Percentiles rank a stretch among this genome's conserved stretches.
phyloP scores from a whole-genome alignment of 2,888 invertebrate species.

The Allophyes oxyacanthae region DNA sequence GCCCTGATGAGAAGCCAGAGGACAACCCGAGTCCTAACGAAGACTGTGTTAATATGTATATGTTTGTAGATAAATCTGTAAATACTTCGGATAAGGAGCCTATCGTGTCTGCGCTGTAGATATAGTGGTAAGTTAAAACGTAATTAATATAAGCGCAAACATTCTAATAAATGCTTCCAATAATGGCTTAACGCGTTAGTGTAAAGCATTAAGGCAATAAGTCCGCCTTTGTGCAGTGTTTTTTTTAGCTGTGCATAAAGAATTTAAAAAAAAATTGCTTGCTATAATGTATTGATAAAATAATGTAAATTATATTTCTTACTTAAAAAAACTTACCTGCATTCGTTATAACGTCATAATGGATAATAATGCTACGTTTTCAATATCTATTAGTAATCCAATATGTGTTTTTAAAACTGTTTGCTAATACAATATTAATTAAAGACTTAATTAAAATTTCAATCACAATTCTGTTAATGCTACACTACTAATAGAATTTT shows the following conservation, averaged over 20 bases:
- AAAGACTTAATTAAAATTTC: slow-evolving; percentile 11
- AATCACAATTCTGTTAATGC: slow-evolving; percentile 10
- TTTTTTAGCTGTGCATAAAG: too few species aligned
- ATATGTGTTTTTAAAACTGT: not conserved
- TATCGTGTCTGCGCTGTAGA: slow-evolving; percentile 83
- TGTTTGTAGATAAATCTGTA: slow-evolving; percentile 84
- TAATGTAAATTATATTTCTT: too few species aligned
- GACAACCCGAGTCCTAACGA: slow-evolving; percentile 80
- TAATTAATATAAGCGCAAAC: slow-evolving; percentile 26
- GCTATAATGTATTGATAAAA: too few species aligned
- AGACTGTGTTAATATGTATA: slow-evolving; percentile 86
- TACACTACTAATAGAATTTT: slow-evolving; percentile 7
- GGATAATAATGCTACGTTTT: too few species aligned
- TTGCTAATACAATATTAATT: slow-evolving; percentile 1
- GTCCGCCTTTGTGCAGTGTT: too few species aligned
- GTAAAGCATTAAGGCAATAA: too few species aligned
- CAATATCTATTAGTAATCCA: not conserved
- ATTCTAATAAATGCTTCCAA: slow-evolving; percentile 8
- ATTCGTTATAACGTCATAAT: too few species aligned
- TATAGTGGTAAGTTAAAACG: slow-evolving; percentile 69
- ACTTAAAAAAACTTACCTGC: too few species aligned
- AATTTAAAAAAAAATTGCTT: too few species aligned
- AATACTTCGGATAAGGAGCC: slow-evolving; percentile 82
- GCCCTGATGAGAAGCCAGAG: slow-evolving; percentile 85
- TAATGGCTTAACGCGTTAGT: slow-evolving; percentile 4